phyloP scores from a whole-genome alignment of 1,140 invertebrate species.

The Lysiphlebus fabarum region DNA sequence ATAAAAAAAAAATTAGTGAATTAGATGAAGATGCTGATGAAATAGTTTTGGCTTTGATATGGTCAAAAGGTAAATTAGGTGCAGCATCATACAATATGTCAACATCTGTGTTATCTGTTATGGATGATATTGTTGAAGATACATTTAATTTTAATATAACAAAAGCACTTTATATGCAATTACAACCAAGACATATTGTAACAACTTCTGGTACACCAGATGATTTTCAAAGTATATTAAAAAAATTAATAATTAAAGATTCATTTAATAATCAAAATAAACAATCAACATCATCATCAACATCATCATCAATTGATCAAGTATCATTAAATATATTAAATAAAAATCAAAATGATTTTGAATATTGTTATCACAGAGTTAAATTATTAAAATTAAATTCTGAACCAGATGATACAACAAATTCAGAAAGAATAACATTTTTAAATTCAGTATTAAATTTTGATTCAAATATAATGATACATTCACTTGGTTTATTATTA shows the following conservation, averaged over 20 bases:
- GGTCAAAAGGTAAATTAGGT: slow-evolving; percentile 59
- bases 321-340: slow-evolving; percentile 56
- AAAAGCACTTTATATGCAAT: slow-evolving; percentile 61
- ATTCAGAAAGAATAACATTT: slow-evolving; percentile 62
- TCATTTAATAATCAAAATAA: slow-evolving; percentile 35
- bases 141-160: slow-evolving; percentile 48
- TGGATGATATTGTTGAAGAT: slow-evolving; percentile 46
- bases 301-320: slow-evolving; percentile 30
- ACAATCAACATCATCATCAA: slow-evolving; percentile 29
- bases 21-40: slow-evolving; percentile 8
- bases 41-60: slow-evolving; percentile 22
- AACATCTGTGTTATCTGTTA: slow-evolving; percentile 57
- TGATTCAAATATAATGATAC: slow-evolving; percentile 62
- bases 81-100: slow-evolving; percentile 68
- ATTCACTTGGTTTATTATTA: slow-evolving; percentile 70
- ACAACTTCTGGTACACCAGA: slow-evolving; percentile 54
- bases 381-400: slow-evolving; percentile 60
- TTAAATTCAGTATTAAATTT: slow-evolving; percentile 70
- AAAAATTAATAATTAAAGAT: slow-evolving; percentile 33
- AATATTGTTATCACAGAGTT: slow-evolving; percentile 51
- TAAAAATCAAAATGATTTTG: slow-evolving; percentile 59
- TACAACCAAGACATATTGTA: slow-evolving; percentile 61
- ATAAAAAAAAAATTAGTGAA: background rate
- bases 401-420: slow-evolving; percentile 58
- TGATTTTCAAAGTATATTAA: slow-evolving; percentile 53